Conservation (phyloP, 2,888 invertebrate genomes). For the Xestia rhomboidea region DNA sequence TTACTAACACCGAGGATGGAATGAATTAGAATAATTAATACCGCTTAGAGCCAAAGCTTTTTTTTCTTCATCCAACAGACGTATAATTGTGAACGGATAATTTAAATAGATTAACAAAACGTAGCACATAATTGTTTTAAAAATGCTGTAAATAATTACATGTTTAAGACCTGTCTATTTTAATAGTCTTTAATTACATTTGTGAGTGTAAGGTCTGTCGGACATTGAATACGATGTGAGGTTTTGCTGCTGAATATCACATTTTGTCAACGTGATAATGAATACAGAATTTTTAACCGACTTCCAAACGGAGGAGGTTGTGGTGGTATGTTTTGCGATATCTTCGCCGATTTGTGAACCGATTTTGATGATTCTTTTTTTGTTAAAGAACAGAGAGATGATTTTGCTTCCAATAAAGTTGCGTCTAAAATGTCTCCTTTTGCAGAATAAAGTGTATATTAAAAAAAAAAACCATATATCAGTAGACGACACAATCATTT, state of each 20-base stretch:
- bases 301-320: too few species aligned
- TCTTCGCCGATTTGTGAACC: too few species aligned
- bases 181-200: constrained; percentile 67
- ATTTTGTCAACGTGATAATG: neutral
- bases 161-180: constrained; percentile 63
- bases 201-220: constrained; percentile 36
- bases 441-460: neutral
- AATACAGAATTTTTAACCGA: neutral
- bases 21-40: constrained; percentile 55
- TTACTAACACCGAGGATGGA: constrained; percentile 44
- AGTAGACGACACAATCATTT: neutral
- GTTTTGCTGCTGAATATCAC: constrained; percentile 2
- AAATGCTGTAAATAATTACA: constrained; percentile 67
- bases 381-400: too few species aligned
- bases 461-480: too few species aligned
- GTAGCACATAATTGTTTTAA: constrained; percentile 66
- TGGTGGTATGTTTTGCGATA: too few species aligned
- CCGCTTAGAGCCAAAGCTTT: constrained; percentile 30
- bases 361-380: too few species aligned
- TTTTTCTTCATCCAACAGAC: constrained; percentile 40
- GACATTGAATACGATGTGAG: constrained; percentile 45
- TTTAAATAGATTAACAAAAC: constrained; percentile 69
- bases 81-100: constrained; percentile 63
- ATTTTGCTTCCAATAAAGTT: too few species aligned
- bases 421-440: neutral